Base-by-base conservation (phyloP, 2,113 vertebrate species). In the Sinocyclocheilus maitianheensis region DNA sequence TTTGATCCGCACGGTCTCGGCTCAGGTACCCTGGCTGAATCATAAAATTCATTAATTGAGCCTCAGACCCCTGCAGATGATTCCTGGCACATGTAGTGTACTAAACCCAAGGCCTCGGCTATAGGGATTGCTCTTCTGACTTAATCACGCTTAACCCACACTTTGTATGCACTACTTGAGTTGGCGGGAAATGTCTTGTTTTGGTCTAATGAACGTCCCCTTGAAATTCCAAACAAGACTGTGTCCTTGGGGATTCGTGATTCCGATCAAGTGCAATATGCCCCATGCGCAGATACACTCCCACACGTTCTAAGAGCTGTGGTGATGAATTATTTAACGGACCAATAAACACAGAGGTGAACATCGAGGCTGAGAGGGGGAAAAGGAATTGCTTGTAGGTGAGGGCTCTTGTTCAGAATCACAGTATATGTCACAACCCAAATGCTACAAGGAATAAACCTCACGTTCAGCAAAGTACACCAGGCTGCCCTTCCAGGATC, bases 251-350 rank as follows among this genome's bases (percentile, higher is more conserved):
- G 77, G 83, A 84, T n/a, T 77, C 22, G 78, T 22, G 46, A 58
- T 30, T 67, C 55, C 24, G 65, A 58, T 40, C 76, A 84, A 63
- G 77, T 77, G 82, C 76, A 79, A 72, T 53, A 76, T 67, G 63
- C 34, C 34, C 24, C 72, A 76, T 58, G 65, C 48, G n/a, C 84
- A 82, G 55, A 63, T 84, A 72, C 78, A 82, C 30, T 55, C 72
- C 63, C 60, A 74, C 46, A 81, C 84, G 90, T 90, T 89, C 51
- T 63, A 65, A 76, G 76, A n/a, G 84, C 88, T 88, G 85, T 79
- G 14, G 60, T 62, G 30, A 85, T 94, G 89, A 94, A 95, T 95
- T 92, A 94, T 95, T 93, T 91, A 95, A 86, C 85, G 67, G 30
- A 81, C 60, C 89, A 89, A 92, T 92, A 93, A 94, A 93, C 90